Conservation (phyloP, 2,113 vertebrate genomes). For the Amphiprion percula region DNA sequence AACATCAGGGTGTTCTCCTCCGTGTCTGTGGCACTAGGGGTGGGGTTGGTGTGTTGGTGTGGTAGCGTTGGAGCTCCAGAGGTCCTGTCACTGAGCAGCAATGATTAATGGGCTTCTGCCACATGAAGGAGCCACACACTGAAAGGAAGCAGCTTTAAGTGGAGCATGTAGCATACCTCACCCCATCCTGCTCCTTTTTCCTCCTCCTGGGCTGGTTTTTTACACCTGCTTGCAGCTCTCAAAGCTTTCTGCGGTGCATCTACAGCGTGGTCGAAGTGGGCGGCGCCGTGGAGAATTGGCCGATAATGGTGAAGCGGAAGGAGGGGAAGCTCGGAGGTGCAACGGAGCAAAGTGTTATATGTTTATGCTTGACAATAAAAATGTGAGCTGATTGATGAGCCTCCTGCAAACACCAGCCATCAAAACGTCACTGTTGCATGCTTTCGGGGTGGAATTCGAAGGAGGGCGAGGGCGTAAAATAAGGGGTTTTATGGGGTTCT, state of each 20-base stretch:
- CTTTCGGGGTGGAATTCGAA: slow-evolving; percentile 31
- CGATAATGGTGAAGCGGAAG: slow-evolving; percentile 45
- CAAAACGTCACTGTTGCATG: slow-evolving; percentile 20
- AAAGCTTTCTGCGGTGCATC: slow-evolving; percentile 48
- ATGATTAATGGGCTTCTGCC: slow-evolving; percentile 81
- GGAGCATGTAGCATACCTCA: slow-evolving; percentile 42
- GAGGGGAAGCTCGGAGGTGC: slow-evolving; percentile 48
- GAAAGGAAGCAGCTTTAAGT: slow-evolving; percentile 56
- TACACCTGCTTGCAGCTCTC: slow-evolving; percentile 76
- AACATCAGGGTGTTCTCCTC: slow-evolving; percentile 53
- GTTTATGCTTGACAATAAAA: slow-evolving; percentile 58
- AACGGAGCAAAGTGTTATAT: slow-evolving; percentile 49
- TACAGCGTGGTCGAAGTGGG: slow-evolving; percentile 54
- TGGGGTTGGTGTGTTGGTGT: slow-evolving; percentile 20
- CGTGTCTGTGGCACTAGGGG: slow-evolving; percentile 52
- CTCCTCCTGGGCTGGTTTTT: slow-evolving; percentile 65
- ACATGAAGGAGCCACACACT: slow-evolving; percentile 67
- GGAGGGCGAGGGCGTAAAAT: not conserved
- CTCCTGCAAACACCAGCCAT: slow-evolving; percentile 4
- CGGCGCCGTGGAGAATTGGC: slow-evolving; percentile 59
- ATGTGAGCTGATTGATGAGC: slow-evolving; percentile 69
- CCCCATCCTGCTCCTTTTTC: slow-evolving; percentile 48
- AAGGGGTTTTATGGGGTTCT: not conserved
- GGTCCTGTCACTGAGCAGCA: slow-evolving; percentile 64
- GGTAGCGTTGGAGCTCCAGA: slow-evolving; percentile 33